A percentile compares a stretch with the other conserved stretches of the same genome.
phyloP scores from a whole-genome alignment of 2,797 vertebrate species.

The Hyperoplus lanceolatus region DNA sequence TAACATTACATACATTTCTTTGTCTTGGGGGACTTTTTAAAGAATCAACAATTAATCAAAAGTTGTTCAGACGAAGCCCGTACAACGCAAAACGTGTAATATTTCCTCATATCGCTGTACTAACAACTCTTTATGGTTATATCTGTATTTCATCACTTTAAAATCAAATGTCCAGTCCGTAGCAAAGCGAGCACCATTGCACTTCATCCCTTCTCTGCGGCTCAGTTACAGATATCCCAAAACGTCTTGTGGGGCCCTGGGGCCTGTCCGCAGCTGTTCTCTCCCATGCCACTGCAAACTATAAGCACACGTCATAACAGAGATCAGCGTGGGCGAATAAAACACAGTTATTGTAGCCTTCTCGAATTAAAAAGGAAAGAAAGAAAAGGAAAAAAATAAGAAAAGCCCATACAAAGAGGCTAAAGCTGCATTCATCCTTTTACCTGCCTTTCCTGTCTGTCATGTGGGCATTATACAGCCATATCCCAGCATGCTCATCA shows the following conservation, averaged over 20 bases:
- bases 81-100: background rate
- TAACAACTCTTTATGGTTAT: background rate
- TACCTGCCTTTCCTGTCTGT: background rate
- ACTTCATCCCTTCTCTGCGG: background rate
- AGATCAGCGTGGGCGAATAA: slow-evolving; percentile 41
- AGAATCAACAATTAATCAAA: background rate
- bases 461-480: background rate
- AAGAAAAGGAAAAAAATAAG: background rate
- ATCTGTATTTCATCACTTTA: background rate
- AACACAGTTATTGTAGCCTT: slow-evolving; percentile 12
- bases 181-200: background rate
- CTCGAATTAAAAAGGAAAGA: background rate
- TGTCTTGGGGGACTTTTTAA: no score
- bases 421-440: slow-evolving; percentile 13
- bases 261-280: slow-evolving; percentile 71
- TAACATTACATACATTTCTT: background rate
- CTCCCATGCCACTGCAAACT: slow-evolving; percentile 56
- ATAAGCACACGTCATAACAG: slow-evolving; percentile 73
- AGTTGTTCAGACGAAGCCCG: background rate
- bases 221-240: slow-evolving; percentile 29
- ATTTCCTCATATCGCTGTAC: background rate
- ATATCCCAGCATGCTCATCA: background rate
- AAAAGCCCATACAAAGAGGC: background rate
- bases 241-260: slow-evolving; percentile 69
- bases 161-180: background rate